A percentile compares a stretch with the other conserved stretches of the same genome.
Evolutionary conservation across 2,113 vertebrate species (phyloP).

Genomic region (Crotophaga sulcirostris): DNA sequence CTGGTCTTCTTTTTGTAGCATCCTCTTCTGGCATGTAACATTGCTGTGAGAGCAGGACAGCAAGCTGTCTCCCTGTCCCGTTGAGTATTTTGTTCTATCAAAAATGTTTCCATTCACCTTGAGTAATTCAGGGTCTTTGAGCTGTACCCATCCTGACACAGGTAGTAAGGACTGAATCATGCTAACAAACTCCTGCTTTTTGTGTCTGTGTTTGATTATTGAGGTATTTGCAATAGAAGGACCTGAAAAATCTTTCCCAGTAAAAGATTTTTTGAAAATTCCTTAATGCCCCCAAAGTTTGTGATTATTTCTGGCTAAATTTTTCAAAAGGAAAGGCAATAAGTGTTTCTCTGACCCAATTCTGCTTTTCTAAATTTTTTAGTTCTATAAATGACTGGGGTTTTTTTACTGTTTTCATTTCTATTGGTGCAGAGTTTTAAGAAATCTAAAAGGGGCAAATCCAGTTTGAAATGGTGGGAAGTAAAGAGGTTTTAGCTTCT

Average conservation of each 20-base stretch:
- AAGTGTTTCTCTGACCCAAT: not conserved
- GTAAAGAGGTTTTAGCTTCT: constrained; percentile 42
- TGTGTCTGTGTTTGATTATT: not conserved
- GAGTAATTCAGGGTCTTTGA: not conserved
- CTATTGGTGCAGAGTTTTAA: constrained; percentile 6
- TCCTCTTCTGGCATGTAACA: not conserved
- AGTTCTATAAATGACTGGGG: not conserved
- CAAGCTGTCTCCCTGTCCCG: not conserved
- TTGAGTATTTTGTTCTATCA: not conserved
- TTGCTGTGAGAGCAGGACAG: not conserved
- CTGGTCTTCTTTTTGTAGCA: not conserved
- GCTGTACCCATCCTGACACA: not conserved
- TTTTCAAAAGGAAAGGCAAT: not conserved
- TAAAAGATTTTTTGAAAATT: not conserved
- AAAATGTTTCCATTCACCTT: not conserved
- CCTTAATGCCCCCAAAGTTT: not conserved
- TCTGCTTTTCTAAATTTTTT: not conserved
- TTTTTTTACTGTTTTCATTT: not conserved
- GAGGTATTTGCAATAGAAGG: not conserved
- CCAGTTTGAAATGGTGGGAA: constrained; percentile 52
- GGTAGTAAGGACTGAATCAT: not conserved
- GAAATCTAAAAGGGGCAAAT: constrained; percentile 54
- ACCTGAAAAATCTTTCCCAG: not conserved
- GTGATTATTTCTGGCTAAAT: not conserved
- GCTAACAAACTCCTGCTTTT: not conserved